These are phyloP conservation scores for Lethenteron camtschaticum DNA, from an alignment of 2,113 vertebrate genomes.

Conservation along the genomic window DNA sequence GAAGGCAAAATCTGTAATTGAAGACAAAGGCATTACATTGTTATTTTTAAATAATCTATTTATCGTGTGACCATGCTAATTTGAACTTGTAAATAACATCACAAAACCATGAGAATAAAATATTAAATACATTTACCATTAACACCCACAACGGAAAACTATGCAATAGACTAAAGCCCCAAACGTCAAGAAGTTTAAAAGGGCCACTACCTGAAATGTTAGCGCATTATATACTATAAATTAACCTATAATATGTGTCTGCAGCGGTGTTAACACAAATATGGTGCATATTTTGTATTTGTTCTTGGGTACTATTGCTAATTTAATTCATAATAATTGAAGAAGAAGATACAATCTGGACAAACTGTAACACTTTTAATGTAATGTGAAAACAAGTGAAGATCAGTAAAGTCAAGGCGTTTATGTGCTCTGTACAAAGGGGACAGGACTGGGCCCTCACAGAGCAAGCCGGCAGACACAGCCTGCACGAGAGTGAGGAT, in stretches of 20 bases:
- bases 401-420: background rate
- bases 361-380: background rate
- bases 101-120: too few relatives aligned
- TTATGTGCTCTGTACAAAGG: background rate
- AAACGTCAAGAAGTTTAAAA: too few relatives aligned
- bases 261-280: too few relatives aligned
- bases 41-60: background rate
- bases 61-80: too few relatives aligned
- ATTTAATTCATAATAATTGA: slow-evolving; percentile 4
- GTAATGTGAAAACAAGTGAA: background rate
- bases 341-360: background rate
- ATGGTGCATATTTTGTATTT: too few relatives aligned
- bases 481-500: slow-evolving; percentile 82
- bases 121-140: too few relatives aligned
- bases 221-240: slow-evolving; percentile 3
- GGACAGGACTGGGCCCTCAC: slow-evolving; percentile 31
- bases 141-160: too few relatives aligned
- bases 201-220: background rate
- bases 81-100: too few relatives aligned
- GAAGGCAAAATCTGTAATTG: slow-evolving; percentile 67
- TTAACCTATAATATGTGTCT: background rate
- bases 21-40: slow-evolving; percentile 8
- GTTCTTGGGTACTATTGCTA: too few relatives aligned
- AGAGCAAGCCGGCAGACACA: slow-evolving; percentile 73
- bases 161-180: too few relatives aligned